phyloP scores from a whole-genome alignment of 2,888 invertebrate species.

The Orchesellides sinensis region DNA sequence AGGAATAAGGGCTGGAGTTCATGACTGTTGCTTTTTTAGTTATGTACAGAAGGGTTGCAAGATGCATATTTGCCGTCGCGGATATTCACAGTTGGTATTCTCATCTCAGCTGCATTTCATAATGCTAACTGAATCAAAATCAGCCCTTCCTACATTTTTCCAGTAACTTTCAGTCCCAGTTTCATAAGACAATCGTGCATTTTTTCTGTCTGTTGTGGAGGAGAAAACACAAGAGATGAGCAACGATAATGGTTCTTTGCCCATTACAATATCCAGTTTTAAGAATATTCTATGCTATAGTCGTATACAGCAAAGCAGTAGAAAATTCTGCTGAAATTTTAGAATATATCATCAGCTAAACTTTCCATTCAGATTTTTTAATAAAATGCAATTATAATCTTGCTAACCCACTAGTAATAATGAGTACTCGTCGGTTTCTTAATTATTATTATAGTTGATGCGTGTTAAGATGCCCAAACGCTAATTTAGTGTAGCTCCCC shows the following conservation, averaged over 20 bases:
- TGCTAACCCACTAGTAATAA: conserved; percentile 21
- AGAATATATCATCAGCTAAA: conserved; percentile 9
- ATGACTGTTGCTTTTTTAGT: background rate
- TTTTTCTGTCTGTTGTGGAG: background rate
- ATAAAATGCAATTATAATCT: background rate
- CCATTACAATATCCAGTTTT: conserved; percentile 25
- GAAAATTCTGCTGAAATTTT: background rate
- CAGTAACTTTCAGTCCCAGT: background rate
- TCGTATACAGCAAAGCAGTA: background rate
- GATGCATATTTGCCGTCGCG: too few relatives aligned
- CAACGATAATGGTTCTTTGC: background rate
- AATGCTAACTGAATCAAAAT: background rate
- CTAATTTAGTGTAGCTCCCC: too few relatives aligned
- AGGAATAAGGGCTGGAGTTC: background rate
- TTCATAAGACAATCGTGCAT: too few relatives aligned
- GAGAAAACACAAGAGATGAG: conserved; percentile 2
- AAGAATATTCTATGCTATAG: background rate
- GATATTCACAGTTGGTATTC: background rate
- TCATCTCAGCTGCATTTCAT: background rate
- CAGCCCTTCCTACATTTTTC: background rate
- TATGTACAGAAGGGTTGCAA: too few relatives aligned
- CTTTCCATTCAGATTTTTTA: background rate
- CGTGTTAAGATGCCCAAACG: conserved; percentile 8
- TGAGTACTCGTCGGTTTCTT: conserved; percentile 16
- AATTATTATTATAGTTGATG: conserved; percentile 26